A percentile compares a stretch with the other conserved stretches of the same genome.
Evolutionary conservation across 2,797 vertebrate species (phyloP).

Genomic region (Phataginus tricuspis): DNA sequence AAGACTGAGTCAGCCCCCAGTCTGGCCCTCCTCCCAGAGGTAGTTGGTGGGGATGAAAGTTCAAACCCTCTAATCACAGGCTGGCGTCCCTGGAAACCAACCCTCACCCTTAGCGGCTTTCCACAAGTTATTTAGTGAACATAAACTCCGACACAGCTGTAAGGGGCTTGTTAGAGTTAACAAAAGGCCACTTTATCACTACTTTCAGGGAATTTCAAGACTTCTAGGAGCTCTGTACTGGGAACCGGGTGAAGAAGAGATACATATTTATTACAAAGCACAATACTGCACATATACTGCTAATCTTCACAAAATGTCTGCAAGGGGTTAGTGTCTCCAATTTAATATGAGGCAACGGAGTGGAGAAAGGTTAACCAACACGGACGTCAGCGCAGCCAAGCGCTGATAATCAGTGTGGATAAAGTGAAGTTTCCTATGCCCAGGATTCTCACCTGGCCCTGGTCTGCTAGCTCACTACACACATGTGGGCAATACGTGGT

Average conservation of each 20-base stretch:
- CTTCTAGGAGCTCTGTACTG: neutral
- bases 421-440: no score
- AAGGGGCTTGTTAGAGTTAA: neutral
- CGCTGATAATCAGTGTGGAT: neutral
- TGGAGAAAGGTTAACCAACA: neutral
- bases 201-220: neutral
- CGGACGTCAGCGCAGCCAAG: accelerated
- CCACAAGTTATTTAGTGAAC: neutral
- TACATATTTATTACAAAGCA: neutral
- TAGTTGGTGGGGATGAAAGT: neutral
- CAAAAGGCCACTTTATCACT: neutral
- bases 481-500: no score
- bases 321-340: neutral
- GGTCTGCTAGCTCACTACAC: no score
- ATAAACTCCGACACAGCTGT: neutral
- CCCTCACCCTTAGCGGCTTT: neutral
- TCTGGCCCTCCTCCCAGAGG: no score
- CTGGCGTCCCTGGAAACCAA: no score
- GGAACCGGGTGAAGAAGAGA: neutral
- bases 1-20: no score
- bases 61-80: neutral
- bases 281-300: neutral
- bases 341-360: neutral
- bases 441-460: no score
- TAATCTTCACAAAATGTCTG: neutral